Evolutionary conservation across 2,888 invertebrate species (phyloP).

Genomic region (Pseudococcus jackbeardsleyi): DNA sequence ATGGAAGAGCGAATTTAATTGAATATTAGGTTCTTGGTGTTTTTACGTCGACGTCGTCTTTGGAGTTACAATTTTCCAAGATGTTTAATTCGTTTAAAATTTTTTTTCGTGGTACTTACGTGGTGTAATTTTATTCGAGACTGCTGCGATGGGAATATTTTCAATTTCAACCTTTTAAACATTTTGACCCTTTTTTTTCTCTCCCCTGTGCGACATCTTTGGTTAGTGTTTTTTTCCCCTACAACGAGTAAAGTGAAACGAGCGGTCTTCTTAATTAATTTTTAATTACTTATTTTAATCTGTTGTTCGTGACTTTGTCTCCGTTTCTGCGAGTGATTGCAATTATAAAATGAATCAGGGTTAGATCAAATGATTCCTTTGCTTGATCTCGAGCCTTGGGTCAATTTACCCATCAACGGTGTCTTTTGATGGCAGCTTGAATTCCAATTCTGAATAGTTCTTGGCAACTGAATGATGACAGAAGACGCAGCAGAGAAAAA

Average conservation of each 20-base stretch:
- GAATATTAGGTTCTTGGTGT: not conserved
- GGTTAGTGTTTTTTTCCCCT: not conserved
- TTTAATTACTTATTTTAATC: not conserved
- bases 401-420: too few relatives aligned
- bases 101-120: not conserved
- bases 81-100: constrained; percentile 2
- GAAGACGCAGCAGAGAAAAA: not conserved
- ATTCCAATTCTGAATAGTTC: not conserved
- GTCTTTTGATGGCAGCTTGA: not conserved
- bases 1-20: not conserved
- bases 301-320: not conserved
- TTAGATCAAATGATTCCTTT: too few relatives aligned
- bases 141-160: not conserved
- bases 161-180: not conserved
- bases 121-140: not conserved
- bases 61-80: not conserved
- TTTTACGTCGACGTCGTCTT: too few relatives aligned
- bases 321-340: not conserved
- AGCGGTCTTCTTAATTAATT: not conserved
- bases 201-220: not conserved
- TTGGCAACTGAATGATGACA: too few relatives aligned
- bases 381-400: too few relatives aligned
- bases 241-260: not conserved
- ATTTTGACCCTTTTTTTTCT: not conserved
- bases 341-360: not conserved